phyloP scores from a whole-genome alignment of 2,113 vertebrate species.

The Forbesichthys agassizii region DNA sequence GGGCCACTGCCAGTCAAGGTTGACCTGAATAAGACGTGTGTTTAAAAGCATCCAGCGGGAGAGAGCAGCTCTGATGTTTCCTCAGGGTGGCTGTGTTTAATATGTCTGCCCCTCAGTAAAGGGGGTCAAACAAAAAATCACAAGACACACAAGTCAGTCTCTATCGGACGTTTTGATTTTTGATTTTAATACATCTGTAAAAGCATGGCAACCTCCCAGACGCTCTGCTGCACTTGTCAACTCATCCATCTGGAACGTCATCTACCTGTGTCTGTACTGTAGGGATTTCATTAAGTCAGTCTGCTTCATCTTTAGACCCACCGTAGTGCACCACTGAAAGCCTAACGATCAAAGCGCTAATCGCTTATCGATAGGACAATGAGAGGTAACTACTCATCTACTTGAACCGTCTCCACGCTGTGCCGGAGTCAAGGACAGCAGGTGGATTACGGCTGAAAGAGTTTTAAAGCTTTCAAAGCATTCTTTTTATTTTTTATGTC shows the following conservation, averaged over 20 bases:
- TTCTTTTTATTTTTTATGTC: slow-evolving; percentile 22
- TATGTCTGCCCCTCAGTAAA: slow-evolving; percentile 23
- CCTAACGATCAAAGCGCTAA: slow-evolving; percentile 19
- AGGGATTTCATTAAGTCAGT: slow-evolving; percentile 18
- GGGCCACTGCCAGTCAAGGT: slow-evolving; percentile 89
- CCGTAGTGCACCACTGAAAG: background rate
- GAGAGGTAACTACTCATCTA: background rate
- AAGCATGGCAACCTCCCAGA: slow-evolving; percentile 60
- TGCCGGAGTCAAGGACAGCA: slow-evolving; percentile 30
- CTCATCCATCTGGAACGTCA: too few species aligned
- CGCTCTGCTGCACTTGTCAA: slow-evolving; percentile 12
- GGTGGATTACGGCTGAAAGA: slow-evolving; percentile 38
- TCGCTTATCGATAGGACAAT: slow-evolving; percentile 22
- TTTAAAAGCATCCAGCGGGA: slow-evolving; percentile 67
- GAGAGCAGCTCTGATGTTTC: slow-evolving; percentile 20
- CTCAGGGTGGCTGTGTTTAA: slow-evolving; percentile 37
- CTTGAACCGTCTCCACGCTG: slow-evolving; percentile 27
- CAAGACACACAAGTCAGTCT: slow-evolving; percentile 35
- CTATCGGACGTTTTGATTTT: slow-evolving; percentile 24
- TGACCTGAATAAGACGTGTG: slow-evolving; percentile 84
- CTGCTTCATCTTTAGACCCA: slow-evolving; percentile 8
- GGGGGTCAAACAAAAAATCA: slow-evolving; percentile 37
- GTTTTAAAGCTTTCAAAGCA: slow-evolving; percentile 14
- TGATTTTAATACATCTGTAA: slow-evolving; percentile 44
- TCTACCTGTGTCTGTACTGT: slow-evolving; percentile 41